Evolutionary conservation across 1,140 invertebrate species (phyloP), one percentile per base, ranked within the genome.

Genomic region (Oncopeltus fasciatus): DNA sequence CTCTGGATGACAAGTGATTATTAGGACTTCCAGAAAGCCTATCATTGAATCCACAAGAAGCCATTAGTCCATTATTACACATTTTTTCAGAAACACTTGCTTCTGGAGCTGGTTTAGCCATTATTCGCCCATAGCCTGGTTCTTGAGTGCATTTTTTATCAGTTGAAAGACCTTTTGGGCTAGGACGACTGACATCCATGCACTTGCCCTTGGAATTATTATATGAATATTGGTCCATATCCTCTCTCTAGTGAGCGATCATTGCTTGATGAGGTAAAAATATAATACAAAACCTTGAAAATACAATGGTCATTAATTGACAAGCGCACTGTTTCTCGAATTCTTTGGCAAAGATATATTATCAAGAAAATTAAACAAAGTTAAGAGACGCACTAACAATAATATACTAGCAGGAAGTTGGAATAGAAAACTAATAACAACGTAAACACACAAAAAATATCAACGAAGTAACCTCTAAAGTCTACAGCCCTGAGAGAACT

Each of bases 81-180:
- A 18, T 16, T 29, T 47, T 47, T 28, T 20, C 43, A 2, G 12
- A 11, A 5, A 20, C 26, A 8, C 31, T 14, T 14, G 14, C 14
- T 16, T 60, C 59, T 27, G 46, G 58, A n/a, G 38, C 24, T n/a
- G n/a, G n/a, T 47, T 65, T 65, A 12, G 33, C 38, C 60, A 51
- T 59, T 16, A 65, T 65, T 8, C 64, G 43, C n/a, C 64, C 64
- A 43, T 65, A 65, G 16, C 60, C 60, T 12, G 64, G 43, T 47
- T 65, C 62, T 9, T 20, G 33, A 24, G 18, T 33, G 9, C 47
- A 44, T 53, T 56, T 57, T 28, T 49, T 61, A 27, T 46, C 56
- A 33, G 2, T 38, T 16, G 26, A 33, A 57, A 29, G 14, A 33
- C 2, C 29, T 27, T 38, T 26, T 8, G n/a, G 18, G 11, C 18